phyloP scores from a whole-genome alignment of 1,140 invertebrate genomes.

The Microplitis mediator region DNA sequence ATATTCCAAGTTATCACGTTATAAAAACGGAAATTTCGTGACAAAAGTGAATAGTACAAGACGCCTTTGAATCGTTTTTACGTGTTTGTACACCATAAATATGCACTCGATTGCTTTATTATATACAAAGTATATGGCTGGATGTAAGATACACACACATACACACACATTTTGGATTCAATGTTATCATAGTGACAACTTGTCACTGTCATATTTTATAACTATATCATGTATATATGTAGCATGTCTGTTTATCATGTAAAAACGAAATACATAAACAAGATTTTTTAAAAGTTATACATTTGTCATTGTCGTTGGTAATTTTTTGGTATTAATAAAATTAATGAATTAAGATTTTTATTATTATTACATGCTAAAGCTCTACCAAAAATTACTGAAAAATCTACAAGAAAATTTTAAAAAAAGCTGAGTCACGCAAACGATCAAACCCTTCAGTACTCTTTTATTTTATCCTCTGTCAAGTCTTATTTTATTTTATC shows the following conservation, averaged over 20 bases:
- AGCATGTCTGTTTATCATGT: constrained; percentile 3
- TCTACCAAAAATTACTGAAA: no score
- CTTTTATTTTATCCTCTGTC: no score
- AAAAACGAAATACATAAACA: neutral
- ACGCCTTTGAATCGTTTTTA: constrained; percentile 20
- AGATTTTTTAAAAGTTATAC: no score
- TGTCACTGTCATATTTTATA: constrained; percentile 23
- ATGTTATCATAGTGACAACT: constrained; percentile 12
- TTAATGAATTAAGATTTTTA: no score
- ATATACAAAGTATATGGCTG: no score
- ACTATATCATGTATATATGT: neutral
- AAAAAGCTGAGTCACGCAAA: no score
- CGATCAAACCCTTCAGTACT: no score
- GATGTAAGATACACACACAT: neutral
- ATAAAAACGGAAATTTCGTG: constrained; percentile 18
- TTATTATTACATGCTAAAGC: no score
- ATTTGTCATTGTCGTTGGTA: no score
- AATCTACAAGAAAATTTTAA: no score
- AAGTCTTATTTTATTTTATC: no score
- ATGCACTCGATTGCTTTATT: constrained; percentile 26
- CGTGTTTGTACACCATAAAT: constrained; percentile 24
- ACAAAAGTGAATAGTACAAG: constrained; percentile 5
- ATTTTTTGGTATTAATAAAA: no score
- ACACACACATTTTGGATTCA: neutral
- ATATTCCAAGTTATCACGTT: constrained; percentile 23